Percentiles rank a stretch among this genome's conserved stretches.
Evolutionary conservation across 2,113 vertebrate genomes (phyloP).

Genomic region (Cheilinus undulatus): DNA sequence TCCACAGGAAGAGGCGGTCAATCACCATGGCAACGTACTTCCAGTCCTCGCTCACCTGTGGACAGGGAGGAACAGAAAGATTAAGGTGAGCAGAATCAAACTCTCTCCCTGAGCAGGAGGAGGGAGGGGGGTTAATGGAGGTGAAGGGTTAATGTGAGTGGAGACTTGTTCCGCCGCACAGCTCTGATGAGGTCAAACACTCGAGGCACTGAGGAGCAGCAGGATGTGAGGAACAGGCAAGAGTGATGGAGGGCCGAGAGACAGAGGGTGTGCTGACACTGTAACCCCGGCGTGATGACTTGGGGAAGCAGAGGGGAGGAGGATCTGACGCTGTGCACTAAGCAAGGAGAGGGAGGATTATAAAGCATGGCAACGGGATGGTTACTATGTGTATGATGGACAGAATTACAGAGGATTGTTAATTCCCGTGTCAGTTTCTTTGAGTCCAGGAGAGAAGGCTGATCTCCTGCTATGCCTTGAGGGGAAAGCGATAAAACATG

Average conservation of each 20-base stretch:
- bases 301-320: constrained; percentile 9
- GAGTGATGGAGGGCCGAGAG: constrained; percentile 43
- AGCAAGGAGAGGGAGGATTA: constrained; percentile 33
- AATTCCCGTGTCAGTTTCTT: constrained; percentile 45
- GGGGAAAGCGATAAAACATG: constrained; percentile 32
- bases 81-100: constrained; percentile 41
- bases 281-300: constrained; percentile 64
- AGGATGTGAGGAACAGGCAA: constrained; percentile 33
- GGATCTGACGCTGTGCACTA: neutral
- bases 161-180: constrained; percentile 73
- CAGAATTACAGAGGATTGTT: constrained; percentile 63
- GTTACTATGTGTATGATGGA: constrained; percentile 66
- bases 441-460: constrained; percentile 41
- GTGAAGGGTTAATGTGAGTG: constrained; percentile 80
- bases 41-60: constrained; percentile 97
- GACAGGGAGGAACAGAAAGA: constrained; percentile 36
- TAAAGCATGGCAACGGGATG: constrained; percentile 54
- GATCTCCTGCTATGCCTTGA: constrained; percentile 19
- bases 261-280: constrained; percentile 49
- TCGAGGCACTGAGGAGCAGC: constrained; percentile 56
- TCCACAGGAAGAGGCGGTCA: constrained; percentile 97
- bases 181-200: constrained; percentile 80
- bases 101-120: constrained; percentile 17
- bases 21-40: constrained; percentile 99
- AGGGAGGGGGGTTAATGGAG: constrained; percentile 72